Base-by-base conservation (phyloP, 2,797 vertebrate genomes). In the Psittacula derbiana region DNA sequence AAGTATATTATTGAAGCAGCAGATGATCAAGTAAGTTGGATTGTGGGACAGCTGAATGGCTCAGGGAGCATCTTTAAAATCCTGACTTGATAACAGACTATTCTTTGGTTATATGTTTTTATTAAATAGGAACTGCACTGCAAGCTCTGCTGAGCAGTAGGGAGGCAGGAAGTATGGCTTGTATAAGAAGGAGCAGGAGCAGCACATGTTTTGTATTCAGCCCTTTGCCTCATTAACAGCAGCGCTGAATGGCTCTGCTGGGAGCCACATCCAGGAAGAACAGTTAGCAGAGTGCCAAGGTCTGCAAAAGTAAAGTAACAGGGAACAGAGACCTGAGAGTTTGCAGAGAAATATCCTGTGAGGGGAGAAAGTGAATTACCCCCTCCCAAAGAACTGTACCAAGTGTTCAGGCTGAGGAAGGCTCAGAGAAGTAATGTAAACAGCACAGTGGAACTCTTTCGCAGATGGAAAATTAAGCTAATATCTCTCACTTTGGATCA, bases 391-490 rank as follows among this genome's bases (percentile, higher is more conserved):
- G 64, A 80, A 69, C 47, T 78, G 67, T 43, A 95, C 66, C 33
- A 65, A 95, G 74, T 17, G 44, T 41, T 84, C 21, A 61, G 76
- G 55, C 71, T 53, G 55, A 73, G 71, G 46, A 80, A 78, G 61
- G 65, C 60, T 91, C 16, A 1, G 43, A 79, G 58, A 83, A 95
- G 28, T 84, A 95, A 93, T 55, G 36, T 93, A 96, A 92, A 94
- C 55, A 92, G 61, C 87, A 38, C 61, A 74, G 81, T 79, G 79
- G 76, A 95, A 86, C 65, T 36, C 53, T 92, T 93, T 55, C 9
- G 31, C 82, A 88, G 85, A 96, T 21, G 94, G 95, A 96, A 96
- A 94, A 92, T 90, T 60, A 95, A 64, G 67, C 70, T 95, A 96
- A 44, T 86, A 94, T 93, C 62, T 94, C 91, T 79, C 64, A 82